Conservation (phyloP, 2,797 vertebrate species). For the Myiotriccus ornatus region DNA sequence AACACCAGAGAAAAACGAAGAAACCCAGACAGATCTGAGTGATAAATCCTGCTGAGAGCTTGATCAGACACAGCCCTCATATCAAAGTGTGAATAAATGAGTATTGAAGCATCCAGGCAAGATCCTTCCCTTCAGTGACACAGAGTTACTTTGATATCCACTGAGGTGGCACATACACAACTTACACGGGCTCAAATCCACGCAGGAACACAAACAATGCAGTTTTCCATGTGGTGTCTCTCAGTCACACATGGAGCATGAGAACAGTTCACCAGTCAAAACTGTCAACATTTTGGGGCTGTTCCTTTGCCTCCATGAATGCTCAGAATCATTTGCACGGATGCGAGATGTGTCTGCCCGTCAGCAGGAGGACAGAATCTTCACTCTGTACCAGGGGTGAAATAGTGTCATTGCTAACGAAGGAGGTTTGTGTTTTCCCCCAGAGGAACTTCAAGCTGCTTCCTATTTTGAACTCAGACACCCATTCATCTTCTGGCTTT, state of each 20-base stretch:
- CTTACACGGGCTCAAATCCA: background rate
- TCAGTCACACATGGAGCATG: fast-evolving
- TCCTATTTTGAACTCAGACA: constrained; percentile 62
- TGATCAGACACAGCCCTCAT: background rate
- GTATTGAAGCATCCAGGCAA: background rate
- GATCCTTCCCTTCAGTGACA: background rate
- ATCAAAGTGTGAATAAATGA: background rate
- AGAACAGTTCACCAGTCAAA: background rate
- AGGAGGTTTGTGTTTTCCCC: background rate
- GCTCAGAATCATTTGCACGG: background rate
- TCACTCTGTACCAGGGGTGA: background rate
- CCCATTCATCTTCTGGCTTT: constrained; percentile 61
- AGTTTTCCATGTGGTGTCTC: background rate
- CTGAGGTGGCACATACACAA: background rate
- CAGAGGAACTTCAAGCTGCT: constrained; percentile 64
- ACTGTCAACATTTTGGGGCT: background rate
- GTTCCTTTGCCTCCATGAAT: background rate
- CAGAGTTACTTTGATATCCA: background rate
- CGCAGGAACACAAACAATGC: background rate
- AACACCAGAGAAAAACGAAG: background rate
- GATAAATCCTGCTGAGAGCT: background rate
- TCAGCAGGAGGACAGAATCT: background rate
- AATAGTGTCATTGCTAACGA: constrained; percentile 3
- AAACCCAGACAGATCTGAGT: background rate
- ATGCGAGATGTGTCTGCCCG: background rate